Evolutionary conservation across 2,888 invertebrate species (phyloP), one percentile per base, ranked within the genome.

Genomic region (Drosophila fungiperda): DNA sequence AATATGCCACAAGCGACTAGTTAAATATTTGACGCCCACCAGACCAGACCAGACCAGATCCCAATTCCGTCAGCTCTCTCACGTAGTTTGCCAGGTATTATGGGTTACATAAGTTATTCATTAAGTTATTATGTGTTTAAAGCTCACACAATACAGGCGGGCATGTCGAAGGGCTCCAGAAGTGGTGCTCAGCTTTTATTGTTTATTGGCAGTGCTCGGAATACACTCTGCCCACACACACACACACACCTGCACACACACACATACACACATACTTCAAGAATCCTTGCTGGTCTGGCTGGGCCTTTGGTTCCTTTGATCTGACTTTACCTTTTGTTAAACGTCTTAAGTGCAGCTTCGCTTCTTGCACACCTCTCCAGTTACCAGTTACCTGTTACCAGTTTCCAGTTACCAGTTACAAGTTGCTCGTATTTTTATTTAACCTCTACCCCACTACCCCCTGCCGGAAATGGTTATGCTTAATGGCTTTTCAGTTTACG

Each of bases 51-150:
- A 23, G 49, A 29, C 29, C 29, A 17, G 17, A 49, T n/a, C 23
- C 32, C 49, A 12, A 15, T 17, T 36, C 32, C 20, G 70, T 26
- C 53, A 59, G 52, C 52, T 40, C 54, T 40, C 54, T 66, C 81
- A 77, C 68, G 78, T 80, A 71, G 76, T 71, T 80, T 71, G 64
- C 66, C 76, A 67, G 80, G 76, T 64, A 80, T 76, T 80, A 78
- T 76, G 76, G 72, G 77, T 76, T 75, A 78, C 71, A 81, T 83
- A 76, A 76, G 58, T 83, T 82, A 82, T 82, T 83, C 84, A 86
- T 82, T 87, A 84, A 82, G 89, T 87, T 89, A 89, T 89, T 87
- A 89, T 78, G 87, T 86, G 87, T 87, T 87, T 86, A 89, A 89
- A 67, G 80, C 80, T 68, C 75, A 87, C 62, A 87, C 77, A 82